A percentile compares a stretch with the other conserved stretches of the same genome.
Evolutionary conservation across 2,113 vertebrate genomes (phyloP).

Genomic region (Mionectes macconnelli): DNA sequence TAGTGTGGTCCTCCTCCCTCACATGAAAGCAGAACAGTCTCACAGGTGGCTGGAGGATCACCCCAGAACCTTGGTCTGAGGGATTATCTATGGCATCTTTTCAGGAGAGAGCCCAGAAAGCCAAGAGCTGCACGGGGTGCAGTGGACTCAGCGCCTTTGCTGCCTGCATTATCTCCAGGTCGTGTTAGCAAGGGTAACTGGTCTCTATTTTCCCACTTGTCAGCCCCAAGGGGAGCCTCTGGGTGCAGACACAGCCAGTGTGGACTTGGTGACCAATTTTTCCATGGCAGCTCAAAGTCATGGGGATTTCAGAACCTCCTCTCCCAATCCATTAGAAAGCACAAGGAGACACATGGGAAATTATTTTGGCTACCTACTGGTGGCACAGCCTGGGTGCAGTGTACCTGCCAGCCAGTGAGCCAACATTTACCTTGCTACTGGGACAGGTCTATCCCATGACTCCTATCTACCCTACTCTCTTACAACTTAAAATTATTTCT

Average conservation of each 20-base stretch:
- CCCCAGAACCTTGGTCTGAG: not conserved
- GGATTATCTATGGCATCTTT: not conserved
- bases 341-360: not conserved
- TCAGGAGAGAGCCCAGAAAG: not conserved
- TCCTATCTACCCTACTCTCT: not conserved
- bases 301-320: not conserved
- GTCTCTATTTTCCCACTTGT: not conserved
- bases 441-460: not conserved
- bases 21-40: not conserved
- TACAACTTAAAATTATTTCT: not conserved
- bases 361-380: not conserved
- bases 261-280: not conserved
- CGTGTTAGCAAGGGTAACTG: not conserved
- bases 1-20: rapidly evolving
- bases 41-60: not conserved
- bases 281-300: not conserved
- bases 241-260: not conserved
- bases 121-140: not conserved
- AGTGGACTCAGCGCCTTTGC: rapidly evolving
- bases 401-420: not conserved
- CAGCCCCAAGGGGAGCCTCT: not conserved
- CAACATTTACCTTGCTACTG: not conserved
- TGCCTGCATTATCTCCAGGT: not conserved
- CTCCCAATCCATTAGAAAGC: not conserved
- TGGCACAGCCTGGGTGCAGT: not conserved